A percentile compares a stretch with the other conserved stretches of the same genome.
phyloP scores from a whole-genome alignment of 2,797 vertebrate species.

The Sarcophilus harrisii region DNA sequence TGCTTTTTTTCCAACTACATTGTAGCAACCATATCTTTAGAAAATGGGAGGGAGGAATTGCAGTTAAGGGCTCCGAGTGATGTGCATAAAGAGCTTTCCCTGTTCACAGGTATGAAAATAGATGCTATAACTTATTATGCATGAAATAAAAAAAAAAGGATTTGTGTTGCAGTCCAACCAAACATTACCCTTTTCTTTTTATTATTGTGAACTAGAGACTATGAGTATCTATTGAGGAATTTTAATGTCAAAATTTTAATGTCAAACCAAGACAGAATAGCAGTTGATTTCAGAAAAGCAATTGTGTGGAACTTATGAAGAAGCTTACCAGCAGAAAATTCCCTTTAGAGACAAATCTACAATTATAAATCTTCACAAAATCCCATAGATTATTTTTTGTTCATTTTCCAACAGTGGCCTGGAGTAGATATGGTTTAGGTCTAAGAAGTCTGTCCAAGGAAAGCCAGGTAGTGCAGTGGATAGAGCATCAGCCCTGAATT shows the following conservation, averaged over 20 bases:
- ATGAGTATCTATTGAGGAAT: slow-evolving; percentile 70
- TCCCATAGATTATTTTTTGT: slow-evolving; percentile 28
- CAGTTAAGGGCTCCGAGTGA: not conserved
- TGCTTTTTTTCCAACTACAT: not conserved
- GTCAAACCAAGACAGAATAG: slow-evolving; percentile 68
- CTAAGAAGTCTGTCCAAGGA: not conserved
- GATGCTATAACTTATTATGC: not conserved
- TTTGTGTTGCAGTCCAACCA: slow-evolving; percentile 54
- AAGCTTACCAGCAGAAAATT: slow-evolving; percentile 70
- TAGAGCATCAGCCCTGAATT: too few species aligned
- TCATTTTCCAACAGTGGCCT: slow-evolving; percentile 39
- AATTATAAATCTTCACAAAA: slow-evolving; percentile 60
- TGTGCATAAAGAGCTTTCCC: not conserved
- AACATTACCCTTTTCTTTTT: slow-evolving; percentile 51
- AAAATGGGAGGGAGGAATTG: slow-evolving; percentile 12
- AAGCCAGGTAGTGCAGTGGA: too few species aligned
- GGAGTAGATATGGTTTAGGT: not conserved
- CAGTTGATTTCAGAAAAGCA: slow-evolving; percentile 71
- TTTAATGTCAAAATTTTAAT: slow-evolving; percentile 78
- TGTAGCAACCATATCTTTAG: not conserved
- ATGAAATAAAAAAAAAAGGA: slow-evolving; percentile 13
- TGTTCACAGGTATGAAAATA: not conserved
- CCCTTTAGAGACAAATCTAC: slow-evolving; percentile 54
- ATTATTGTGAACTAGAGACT: slow-evolving; percentile 63
- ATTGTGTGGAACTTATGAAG: slow-evolving; percentile 66